Evolutionary conservation across 2,113 vertebrate genomes (phyloP).

Genomic region (Polyodon spathula): DNA sequence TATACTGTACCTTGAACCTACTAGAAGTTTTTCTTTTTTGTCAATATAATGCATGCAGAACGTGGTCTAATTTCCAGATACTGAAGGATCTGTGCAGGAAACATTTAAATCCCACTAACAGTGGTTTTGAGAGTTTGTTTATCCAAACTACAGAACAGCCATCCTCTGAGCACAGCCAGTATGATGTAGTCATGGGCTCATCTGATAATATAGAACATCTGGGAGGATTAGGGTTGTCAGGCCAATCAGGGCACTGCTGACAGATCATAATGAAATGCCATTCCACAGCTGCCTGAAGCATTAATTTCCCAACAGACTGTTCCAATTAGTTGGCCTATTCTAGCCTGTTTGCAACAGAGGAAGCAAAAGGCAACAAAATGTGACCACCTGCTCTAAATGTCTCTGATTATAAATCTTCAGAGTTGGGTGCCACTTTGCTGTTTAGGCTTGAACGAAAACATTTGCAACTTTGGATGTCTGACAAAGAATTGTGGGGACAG

Average conservation of each 20-base stretch:
- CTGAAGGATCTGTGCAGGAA: slow-evolving; percentile 48
- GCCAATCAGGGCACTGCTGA: slow-evolving; percentile 54
- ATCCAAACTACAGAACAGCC: slow-evolving; percentile 36
- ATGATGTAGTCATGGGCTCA: slow-evolving; percentile 52
- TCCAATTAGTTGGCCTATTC: slow-evolving; percentile 51
- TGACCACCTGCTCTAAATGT: slow-evolving; percentile 65
- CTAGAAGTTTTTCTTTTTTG: slow-evolving; percentile 15
- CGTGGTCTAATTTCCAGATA: slow-evolving; percentile 47
- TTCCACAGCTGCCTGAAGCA: slow-evolving; percentile 68
- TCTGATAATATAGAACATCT: slow-evolving; percentile 68
- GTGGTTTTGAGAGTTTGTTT: slow-evolving; percentile 44
- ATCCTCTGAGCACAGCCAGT: slow-evolving; percentile 21
- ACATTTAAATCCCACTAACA: slow-evolving; percentile 50
- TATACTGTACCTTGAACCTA: neutral
- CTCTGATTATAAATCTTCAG: slow-evolving; percentile 41
- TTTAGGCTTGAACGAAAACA: slow-evolving; percentile 14
- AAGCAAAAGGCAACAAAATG: slow-evolving; percentile 47
- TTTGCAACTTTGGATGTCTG: slow-evolving; percentile 5
- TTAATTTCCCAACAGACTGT: slow-evolving; percentile 53
- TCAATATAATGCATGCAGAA: slow-evolving; percentile 43
- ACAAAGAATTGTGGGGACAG: neutral
- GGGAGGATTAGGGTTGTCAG: slow-evolving; percentile 57
- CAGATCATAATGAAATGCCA: slow-evolving; percentile 58
- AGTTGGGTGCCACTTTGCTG: neutral
- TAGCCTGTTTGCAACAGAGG: slow-evolving; percentile 39